Evolutionary conservation across 2,113 vertebrate species (phyloP).

Genomic region (Malurus alboscapulatus): DNA sequence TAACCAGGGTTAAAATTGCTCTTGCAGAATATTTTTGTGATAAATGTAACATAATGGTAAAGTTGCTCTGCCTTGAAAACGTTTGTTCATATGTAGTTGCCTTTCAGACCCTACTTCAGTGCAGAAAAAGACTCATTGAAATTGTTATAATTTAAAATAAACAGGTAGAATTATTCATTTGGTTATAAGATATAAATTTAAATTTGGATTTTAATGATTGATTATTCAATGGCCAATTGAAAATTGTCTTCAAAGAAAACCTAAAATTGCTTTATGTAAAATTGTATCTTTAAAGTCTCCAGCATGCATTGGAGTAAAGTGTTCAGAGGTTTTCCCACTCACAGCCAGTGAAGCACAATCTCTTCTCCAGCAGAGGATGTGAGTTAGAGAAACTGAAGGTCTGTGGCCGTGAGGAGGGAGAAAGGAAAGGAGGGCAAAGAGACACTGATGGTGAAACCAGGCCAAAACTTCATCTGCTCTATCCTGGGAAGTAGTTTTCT

Average conservation of each 20-base stretch:
- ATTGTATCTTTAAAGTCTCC: neutral
- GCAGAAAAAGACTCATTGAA: neutral
- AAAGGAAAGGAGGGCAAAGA: neutral
- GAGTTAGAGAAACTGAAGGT: neutral
- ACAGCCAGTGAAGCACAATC: neutral
- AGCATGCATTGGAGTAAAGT: rapidly evolving
- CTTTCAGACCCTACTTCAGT: neutral
- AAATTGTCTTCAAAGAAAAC: neutral
- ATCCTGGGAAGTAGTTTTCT: neutral
- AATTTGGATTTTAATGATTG: neutral
- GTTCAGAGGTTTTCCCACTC: neutral
- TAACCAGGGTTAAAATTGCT: neutral
- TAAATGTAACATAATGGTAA: neutral
- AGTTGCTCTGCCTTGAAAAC: neutral
- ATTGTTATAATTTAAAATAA: neutral
- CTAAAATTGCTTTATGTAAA: neutral
- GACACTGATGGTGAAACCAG: neutral
- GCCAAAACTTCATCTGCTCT: neutral
- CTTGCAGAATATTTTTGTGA: neutral
- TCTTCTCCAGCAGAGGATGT: neutral
- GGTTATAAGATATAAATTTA: neutral
- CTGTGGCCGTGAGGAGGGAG: neutral
- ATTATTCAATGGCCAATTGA: neutral
- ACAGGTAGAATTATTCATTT: neutral
- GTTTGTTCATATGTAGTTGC: neutral